These are phyloP conservation scores for Meandrina meandrites DNA, from an alignment of 92 coral and sea anemone genomes.

Conservation along the genomic window DNA sequence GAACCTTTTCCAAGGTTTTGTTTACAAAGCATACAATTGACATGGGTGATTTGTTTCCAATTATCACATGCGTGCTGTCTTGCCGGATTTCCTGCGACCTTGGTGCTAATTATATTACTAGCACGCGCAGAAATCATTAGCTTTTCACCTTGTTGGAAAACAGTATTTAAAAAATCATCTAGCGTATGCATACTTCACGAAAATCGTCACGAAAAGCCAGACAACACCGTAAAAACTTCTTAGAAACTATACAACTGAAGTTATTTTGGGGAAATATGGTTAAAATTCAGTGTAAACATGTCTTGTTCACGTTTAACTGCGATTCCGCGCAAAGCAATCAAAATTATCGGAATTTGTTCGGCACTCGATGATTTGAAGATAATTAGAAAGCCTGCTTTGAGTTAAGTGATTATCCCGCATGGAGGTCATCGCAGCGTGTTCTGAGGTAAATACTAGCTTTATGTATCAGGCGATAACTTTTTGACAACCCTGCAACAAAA, in stretches of 20 bases:
- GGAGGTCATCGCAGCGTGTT: not conserved
- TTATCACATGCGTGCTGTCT: not conserved
- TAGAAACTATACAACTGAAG: not conserved
- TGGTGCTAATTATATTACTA: not conserved
- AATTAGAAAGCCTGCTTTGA: not conserved
- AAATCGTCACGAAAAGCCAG: not conserved
- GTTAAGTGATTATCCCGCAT: not conserved
- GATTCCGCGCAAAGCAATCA: not conserved
- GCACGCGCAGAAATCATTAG: not conserved
- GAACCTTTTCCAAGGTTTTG: not conserved
- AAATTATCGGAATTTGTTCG: not conserved
- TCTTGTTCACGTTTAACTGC: not conserved
- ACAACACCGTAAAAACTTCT: not conserved
- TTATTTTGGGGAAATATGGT: not conserved
- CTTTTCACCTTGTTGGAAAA: not conserved
- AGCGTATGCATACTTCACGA: not conserved
- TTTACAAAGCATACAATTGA: not conserved
- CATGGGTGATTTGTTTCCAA: not conserved
- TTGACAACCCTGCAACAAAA: not conserved
- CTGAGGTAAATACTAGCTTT: not conserved
- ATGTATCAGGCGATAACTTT: not conserved
- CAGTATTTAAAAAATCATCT: not conserved
- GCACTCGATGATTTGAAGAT: not conserved
- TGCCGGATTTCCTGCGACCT: not conserved
- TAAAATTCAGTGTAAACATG: not conserved